Evolutionary conservation across 92 coral and sea anemone species (phyloP), one percentile per base, ranked within the genome.

Genomic region (Epizoanthus ramosus): DNA sequence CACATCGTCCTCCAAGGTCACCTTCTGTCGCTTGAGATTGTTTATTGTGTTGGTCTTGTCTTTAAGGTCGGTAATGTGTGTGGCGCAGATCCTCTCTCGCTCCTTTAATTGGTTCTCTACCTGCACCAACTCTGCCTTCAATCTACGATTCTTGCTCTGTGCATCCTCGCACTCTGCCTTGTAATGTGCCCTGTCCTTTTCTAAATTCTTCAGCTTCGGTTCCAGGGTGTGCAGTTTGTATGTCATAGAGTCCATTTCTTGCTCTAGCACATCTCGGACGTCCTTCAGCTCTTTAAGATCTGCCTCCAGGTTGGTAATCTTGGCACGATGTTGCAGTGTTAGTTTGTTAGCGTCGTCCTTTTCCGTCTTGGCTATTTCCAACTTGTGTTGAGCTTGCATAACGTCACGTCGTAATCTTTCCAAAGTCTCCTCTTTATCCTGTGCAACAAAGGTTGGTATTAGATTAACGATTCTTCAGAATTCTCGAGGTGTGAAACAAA

Each of bases 21-120:
- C 79, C 54, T 88, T 85, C 63, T 91, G 89, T 39, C 98, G 86
- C 65, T 91, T 91, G 33, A 75, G 71, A 33, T 82, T 89, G 43
- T 79, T 87, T 12, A 83, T 73, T 66, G 87, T 81, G n/a, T 94
- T 79, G 52, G 85, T 89, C 21, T 80, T 88, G 9, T 89, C 89
- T 79, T 89, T 93, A 56, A 91, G 63, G 5, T 93, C 98, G 8
- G 90, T 68, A 6, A 76, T 74, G 18, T 84, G 81, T 12, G 85
- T 90, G 17, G 87, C 92, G 75, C 88, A 88, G 21, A 85, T 74
- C 47, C 98, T 92, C 15, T 93, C 93, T 72, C 92, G 88, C 77
- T 91, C 98, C 61, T 91, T 93, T 13, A 93, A 89, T 86, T 93
- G 94, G 85, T 91, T 93, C 28, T 92, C 93, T 25, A 85, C 87